These are phyloP conservation scores for Ammospiza caudacuta DNA, from an alignment of 2,113 vertebrate species.

Conservation along the genomic window DNA sequence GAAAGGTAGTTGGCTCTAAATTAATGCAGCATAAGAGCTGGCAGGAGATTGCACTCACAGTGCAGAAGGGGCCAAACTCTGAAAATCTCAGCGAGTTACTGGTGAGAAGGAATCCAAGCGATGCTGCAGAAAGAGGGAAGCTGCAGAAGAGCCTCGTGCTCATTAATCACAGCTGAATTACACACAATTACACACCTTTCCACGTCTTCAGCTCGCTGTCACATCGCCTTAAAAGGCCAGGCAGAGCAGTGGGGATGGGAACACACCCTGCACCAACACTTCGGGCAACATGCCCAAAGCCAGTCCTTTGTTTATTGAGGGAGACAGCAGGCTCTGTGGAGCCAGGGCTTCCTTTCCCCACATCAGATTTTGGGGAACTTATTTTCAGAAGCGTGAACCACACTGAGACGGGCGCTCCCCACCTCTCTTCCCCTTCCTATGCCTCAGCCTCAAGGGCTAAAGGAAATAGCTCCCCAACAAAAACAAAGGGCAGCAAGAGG, in stretches of 20 bases:
- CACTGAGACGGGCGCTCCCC: background rate
- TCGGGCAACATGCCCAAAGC: slow-evolving; percentile 44
- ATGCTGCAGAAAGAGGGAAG: background rate
- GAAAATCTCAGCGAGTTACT: background rate
- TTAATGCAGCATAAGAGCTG: background rate
- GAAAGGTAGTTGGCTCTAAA: slow-evolving; percentile 36
- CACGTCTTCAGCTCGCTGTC: slow-evolving; percentile 25
- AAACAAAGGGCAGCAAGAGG: slow-evolving; percentile 37
- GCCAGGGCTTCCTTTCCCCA: slow-evolving; percentile 62
- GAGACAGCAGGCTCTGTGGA: slow-evolving; percentile 54
- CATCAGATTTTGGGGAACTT: slow-evolving; percentile 49
- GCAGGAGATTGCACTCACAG: background rate
- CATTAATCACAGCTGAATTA: slow-evolving; percentile 37
- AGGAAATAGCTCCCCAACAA: slow-evolving; percentile 23
- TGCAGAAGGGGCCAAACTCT: slow-evolving; percentile 4
- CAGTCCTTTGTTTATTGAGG: slow-evolving; percentile 61
- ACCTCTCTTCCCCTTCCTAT: slow-evolving; percentile 56
- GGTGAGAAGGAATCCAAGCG: background rate
- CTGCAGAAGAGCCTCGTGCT: background rate
- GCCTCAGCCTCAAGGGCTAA: slow-evolving; percentile 21
- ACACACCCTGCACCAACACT: slow-evolving; percentile 56
- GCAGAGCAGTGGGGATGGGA: slow-evolving; percentile 44
- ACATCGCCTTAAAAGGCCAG: slow-evolving; percentile 67
- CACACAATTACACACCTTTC: slow-evolving; percentile 57
- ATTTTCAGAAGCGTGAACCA: slow-evolving; percentile 7